phyloP scores from a whole-genome alignment of 2,888 invertebrate species.

The Ophioninae sp. region DNA sequence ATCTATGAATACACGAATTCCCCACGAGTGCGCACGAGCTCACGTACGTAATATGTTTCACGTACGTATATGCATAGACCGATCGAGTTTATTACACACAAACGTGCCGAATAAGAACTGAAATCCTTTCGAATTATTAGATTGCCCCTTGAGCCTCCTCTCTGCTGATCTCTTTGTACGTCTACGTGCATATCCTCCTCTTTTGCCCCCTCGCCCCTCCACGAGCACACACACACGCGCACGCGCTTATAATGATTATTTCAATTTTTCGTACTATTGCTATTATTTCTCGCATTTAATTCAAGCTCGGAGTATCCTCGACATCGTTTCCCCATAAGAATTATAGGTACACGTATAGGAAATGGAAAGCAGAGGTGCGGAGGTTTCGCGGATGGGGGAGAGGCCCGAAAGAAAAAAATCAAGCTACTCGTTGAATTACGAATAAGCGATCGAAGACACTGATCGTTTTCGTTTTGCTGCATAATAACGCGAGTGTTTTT shows the following conservation, averaged over 20 bases:
- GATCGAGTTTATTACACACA: conserved; percentile 28
- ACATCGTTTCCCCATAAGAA: conserved; percentile 4
- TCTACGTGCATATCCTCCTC: background rate
- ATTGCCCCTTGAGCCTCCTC: conserved; percentile 49
- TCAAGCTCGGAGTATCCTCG: conserved; percentile 32
- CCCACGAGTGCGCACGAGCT: conserved; percentile 43
- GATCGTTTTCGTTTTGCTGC: conserved; percentile 44
- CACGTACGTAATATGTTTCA: conserved; percentile 25
- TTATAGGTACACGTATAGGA: background rate
- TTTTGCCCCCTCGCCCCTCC: no score
- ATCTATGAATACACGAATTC: conserved; percentile 62
- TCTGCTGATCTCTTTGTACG: conserved; percentile 27
- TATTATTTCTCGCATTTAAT: conserved; percentile 47
- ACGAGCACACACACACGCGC: background rate
- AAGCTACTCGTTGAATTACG: conserved; percentile 11
- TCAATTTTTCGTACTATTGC: conserved; percentile 12
- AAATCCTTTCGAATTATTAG: conserved; percentile 61
- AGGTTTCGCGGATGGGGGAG: no score
- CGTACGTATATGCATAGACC: conserved; percentile 14
- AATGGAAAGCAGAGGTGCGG: conserved; percentile 7
- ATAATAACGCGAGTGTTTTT: conserved; percentile 38
- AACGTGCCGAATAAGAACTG: conserved; percentile 48
- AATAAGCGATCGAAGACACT: conserved; percentile 28
- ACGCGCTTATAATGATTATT: conserved; percentile 17
- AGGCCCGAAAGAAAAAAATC: conserved; percentile 33